Evolutionary conservation across 2,797 vertebrate genomes (phyloP).

Genomic region (Amblyraja radiata): DNA sequence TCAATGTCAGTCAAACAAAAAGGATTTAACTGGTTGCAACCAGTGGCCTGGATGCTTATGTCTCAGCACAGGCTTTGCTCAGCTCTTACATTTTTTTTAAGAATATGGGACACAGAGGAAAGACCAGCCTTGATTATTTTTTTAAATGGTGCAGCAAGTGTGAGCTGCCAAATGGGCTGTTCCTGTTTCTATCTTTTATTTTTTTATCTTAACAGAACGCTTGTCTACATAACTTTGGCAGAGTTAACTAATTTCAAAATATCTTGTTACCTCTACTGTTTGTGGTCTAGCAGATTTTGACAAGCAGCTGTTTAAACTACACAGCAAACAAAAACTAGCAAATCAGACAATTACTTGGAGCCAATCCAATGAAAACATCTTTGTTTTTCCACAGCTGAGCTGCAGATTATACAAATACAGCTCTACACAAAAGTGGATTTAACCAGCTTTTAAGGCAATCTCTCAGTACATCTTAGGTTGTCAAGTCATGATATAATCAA

Average conservation of each 20-base stretch:
- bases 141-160: no score
- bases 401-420: not conserved
- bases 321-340: conserved; percentile 12
- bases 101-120: no score
- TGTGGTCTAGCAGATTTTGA: conserved; percentile 5
- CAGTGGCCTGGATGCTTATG: not conserved
- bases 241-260: not conserved
- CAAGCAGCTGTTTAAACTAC: conserved; percentile 26
- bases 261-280: conserved; percentile 1
- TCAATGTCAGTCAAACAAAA: not conserved
- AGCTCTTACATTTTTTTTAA: not conserved
- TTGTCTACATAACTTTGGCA: not conserved
- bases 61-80: no score
- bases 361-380: conserved; percentile 3
- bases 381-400: conserved; percentile 31
- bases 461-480: not conserved
- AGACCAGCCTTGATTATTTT: no score
- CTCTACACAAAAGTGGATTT: conserved; percentile 3
- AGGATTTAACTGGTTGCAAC: not conserved
- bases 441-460: conserved; percentile 1
- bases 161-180: no score
- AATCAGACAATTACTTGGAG: conserved; percentile 32
- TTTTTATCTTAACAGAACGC: not conserved
- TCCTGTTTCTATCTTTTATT: no score
- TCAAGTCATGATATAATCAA: not conserved